Base-by-base conservation (phyloP, 2,888 invertebrate genomes). In the Panopea generosa region DNA sequence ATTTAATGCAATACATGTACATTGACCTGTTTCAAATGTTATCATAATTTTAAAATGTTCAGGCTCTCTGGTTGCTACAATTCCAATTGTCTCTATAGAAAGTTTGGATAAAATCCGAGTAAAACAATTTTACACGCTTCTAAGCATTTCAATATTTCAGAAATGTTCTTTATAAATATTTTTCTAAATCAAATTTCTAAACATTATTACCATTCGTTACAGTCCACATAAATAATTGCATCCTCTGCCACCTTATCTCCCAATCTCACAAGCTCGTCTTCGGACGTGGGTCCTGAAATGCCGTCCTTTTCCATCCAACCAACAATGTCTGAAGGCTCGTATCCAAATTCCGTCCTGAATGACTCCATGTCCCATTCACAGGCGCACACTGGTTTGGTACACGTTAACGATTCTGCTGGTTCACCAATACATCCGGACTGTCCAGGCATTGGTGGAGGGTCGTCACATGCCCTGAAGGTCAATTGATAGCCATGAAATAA, bases 251-350 rank as follows among this genome's bases (percentile, higher is more conserved):
- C 71, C 29, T 45, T 38, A 22, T 71, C 71, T 50, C 71, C 71
- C 2, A 71, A 33, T 49, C 63, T 29, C n/a, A 71, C 63, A 18
- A 57, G 49, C 47, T 71, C 71, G 1, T 38, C 50, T 16, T 56
- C 57, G 27, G 33, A 47, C 1, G 71, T 71, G 16, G 71, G 63
- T 4, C 71, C 71, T 2, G 49, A 22, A 7, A 63, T 27, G 16
- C 71, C 71, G 24, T 71, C 71, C 40, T 71, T 71, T 59, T 71
- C 71, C 55, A 71, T 55, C 63, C 63, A 71, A 9, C 71, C 71
- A n/a, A 71, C 59, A 6, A 71, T 57, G 40, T 53, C 61, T 4
- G 62, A 49, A 2, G 71, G 71, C 26, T 71, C 55, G 22, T 71
- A 71, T 0, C 71, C 71, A 20, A 71, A 71, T 27, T 50, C 38